Percentiles rank a stretch among this genome's conserved stretches.
Conservation (phyloP, 2,888 invertebrate genomes). For the Melipona beecheii region DNA sequence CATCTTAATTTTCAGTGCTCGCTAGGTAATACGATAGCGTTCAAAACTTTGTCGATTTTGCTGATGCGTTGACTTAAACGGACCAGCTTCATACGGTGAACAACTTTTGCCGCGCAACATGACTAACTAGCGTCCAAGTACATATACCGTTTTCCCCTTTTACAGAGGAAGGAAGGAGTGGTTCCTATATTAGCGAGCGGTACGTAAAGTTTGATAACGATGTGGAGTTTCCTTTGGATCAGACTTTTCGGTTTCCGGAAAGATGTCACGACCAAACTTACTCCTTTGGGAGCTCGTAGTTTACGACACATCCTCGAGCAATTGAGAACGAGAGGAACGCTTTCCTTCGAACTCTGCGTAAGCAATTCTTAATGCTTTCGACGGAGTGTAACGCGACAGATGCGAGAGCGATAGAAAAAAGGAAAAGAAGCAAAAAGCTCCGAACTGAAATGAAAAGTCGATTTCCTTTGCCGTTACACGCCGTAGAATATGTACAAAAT, state of each 20-base stretch:
- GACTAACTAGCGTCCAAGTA: neutral
- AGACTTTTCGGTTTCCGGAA: neutral
- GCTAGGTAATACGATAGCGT: neutral
- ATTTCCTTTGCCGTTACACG: no score
- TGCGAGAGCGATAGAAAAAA: neutral
- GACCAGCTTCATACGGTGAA: neutral
- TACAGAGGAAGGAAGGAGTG: neutral
- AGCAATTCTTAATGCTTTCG: neutral
- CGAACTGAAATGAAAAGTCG: neutral
- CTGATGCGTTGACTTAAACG: neutral
- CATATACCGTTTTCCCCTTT: neutral
- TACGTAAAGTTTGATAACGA: constrained; percentile 20
- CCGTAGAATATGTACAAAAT: neutral
- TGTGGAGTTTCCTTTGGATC: neutral
- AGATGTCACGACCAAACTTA: neutral
- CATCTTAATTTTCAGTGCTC: neutral
- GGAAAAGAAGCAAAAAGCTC: neutral
- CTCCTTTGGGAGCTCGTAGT: neutral
- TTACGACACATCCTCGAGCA: neutral
- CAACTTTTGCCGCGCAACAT: neutral
- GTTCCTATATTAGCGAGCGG: neutral
- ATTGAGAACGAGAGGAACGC: neutral
- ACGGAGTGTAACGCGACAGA: neutral
- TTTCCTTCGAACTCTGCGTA: neutral
- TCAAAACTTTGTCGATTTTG: neutral